phyloP scores from a whole-genome alignment of 2,113 vertebrate genomes.

The Orientallactaga bullata region DNA sequence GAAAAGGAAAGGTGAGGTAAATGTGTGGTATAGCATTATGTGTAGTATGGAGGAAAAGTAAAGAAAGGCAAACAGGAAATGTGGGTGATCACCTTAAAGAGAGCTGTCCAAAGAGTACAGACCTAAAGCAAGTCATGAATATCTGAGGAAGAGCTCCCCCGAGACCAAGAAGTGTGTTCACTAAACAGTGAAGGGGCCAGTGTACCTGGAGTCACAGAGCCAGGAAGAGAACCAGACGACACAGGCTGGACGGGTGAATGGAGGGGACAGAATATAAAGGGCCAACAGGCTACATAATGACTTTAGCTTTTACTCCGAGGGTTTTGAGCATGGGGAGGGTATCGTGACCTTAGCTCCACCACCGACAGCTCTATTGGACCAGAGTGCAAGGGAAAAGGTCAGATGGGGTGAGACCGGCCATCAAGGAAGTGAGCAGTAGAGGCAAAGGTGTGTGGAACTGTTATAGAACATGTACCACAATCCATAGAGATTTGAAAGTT shows the following conservation, averaged over 20 bases:
- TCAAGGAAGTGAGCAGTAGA: neutral
- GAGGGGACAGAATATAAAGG: too few species aligned
- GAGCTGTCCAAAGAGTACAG: neutral
- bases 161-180: neutral
- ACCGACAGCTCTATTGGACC: neutral
- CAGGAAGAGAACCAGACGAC: too few species aligned
- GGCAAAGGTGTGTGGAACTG: neutral
- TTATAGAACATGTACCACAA: neutral
- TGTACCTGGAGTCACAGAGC: too few species aligned
- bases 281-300: accelerated
- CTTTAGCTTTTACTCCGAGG: neutral
- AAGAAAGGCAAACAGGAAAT: neutral
- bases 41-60: neutral
- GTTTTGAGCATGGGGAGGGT: neutral
- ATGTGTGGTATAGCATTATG: neutral
- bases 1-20: neutral
- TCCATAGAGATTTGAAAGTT: neutral
- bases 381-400: neutral
- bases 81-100: neutral
- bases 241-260: neutral
- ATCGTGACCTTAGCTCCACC: neutral
- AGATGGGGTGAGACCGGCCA: neutral
- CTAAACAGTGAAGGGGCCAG: neutral
- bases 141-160: neutral
- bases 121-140: neutral